phyloP scores from a whole-genome alignment of 2,888 invertebrate genomes.

The Troides helena region DNA sequence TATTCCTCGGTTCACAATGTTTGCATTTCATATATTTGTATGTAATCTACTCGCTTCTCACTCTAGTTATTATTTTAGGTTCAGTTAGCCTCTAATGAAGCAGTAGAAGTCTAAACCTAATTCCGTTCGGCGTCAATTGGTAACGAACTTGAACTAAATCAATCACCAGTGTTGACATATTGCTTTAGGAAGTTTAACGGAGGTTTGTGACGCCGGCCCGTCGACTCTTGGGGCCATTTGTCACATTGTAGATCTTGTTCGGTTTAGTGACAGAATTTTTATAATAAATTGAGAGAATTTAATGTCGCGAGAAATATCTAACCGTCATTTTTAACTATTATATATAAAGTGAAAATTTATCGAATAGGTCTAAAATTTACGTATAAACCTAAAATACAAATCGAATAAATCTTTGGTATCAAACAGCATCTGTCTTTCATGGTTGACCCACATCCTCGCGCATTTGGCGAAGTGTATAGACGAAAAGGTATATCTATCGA shows the following conservation, averaged over 20 bases:
- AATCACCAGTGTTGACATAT: constrained; percentile 32
- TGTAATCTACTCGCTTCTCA: neutral
- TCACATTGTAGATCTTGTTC: constrained; percentile 26
- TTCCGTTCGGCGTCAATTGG: constrained; percentile 14
- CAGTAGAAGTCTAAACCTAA: neutral
- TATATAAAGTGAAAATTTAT: too few species aligned
- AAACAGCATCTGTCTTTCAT: too few species aligned
- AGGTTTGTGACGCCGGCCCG: constrained; percentile 24
- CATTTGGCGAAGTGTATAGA: too few species aligned
- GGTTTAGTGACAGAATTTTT: constrained; percentile 17
- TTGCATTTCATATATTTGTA: too few species aligned
- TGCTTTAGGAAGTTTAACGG: constrained; percentile 31
- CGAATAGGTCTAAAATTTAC: too few species aligned
- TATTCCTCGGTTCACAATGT: too few species aligned
- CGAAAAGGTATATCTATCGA: too few species aligned
- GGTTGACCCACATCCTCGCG: too few species aligned
- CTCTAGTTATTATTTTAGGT: neutral
- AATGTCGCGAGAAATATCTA: neutral
- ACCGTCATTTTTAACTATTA: neutral
- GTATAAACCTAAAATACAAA: too few species aligned
- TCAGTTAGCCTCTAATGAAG: neutral
- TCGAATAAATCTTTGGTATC: too few species aligned
- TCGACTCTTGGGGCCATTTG: constrained; percentile 22
- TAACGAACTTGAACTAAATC: constrained; percentile 29
- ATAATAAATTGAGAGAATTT: constrained; percentile 4